Conservation (phyloP, 2,797 vertebrate species). For the Catamblyrhynchus diadema region DNA sequence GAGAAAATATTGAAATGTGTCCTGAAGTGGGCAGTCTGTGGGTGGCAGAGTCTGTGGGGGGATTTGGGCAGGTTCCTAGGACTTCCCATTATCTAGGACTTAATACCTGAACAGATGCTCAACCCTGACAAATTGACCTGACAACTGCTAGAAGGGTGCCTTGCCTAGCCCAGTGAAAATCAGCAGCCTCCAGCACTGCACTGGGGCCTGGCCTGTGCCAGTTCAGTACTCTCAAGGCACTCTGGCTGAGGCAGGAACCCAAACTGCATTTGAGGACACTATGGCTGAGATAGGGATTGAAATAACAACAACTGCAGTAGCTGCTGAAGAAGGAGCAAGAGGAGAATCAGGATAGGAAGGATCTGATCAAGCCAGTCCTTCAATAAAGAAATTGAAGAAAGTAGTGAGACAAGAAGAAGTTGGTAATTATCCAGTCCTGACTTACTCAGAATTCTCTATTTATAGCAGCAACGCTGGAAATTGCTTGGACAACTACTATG, state of each 20-base stretch:
- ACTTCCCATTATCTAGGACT: neutral
- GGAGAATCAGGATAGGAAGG: neutral
- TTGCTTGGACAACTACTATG: neutral
- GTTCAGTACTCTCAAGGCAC: neutral
- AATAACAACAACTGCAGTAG: neutral
- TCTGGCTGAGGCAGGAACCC: neutral
- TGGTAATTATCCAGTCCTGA: neutral
- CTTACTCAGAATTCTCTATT: neutral
- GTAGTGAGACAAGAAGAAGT: neutral
- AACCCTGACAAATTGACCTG: neutral
- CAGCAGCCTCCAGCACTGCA: neutral
- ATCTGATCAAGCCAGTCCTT: neutral
- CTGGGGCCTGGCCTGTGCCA: too few species aligned
- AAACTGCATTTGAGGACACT: neutral
- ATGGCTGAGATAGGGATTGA: neutral
- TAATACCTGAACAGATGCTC: neutral
- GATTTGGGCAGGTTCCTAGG: neutral
- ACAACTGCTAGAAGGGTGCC: neutral
- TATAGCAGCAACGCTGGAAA: neutral
- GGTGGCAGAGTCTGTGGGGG: neutral
- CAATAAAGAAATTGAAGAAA: neutral
- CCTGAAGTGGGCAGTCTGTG: neutral
- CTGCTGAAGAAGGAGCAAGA: neutral
- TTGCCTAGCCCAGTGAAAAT: neutral
- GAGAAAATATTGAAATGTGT: neutral